Base-by-base conservation (phyloP, 2,113 vertebrate genomes). In the Callipepla squamata region DNA sequence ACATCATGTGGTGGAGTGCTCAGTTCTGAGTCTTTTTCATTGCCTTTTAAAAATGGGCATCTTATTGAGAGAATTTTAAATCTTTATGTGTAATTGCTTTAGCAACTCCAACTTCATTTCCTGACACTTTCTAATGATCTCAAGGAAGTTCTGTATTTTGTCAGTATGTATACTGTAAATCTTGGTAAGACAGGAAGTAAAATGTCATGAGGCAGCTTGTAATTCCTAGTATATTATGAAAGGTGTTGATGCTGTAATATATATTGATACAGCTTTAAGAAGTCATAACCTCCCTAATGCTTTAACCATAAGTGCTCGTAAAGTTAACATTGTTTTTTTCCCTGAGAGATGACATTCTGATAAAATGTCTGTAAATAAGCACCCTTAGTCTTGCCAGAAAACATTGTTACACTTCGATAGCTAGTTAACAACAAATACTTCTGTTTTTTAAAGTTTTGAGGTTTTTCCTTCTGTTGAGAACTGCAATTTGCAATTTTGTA, bases 401-500 rank as follows among this genome's bases (percentile, higher is more conserved):
- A 36, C 1, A 4, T 19, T 69, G 13, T 38, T 88, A 12, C 91
- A 36, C 53, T 76, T 62, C 80, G 17, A 22, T 82, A 55, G 22
- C 26, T 48, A 36, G 50, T 65, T 25, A 14, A 57, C 74, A 80
- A 40, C 40, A 40, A 40, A 11, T 40, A 40, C 40, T 40, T 40
- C 40, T 40, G 40, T 40, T 40, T 13, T 34, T 66, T 30, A 36
- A 87, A 30, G 51, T 7, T 21, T 22, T 23, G 26, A 21, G 25
- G 40, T 22, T 30, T 32, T 30, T 18, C 30, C 55, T 93, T 89
- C 57, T 87, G 22, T 42, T 90, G 38, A 80, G 3, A 87, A 59
- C 42, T 93, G n/a, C 34, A 5, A 57, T 82, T 30, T 93, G 30
- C 59, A 40, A 53, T 80, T 87, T 94, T 85, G 76, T 85, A 99